Percentiles rank a stretch among this genome's conserved stretches.
Conservation (phyloP, 2,113 vertebrate species). For the Daubentonia madagascariensis region DNA sequence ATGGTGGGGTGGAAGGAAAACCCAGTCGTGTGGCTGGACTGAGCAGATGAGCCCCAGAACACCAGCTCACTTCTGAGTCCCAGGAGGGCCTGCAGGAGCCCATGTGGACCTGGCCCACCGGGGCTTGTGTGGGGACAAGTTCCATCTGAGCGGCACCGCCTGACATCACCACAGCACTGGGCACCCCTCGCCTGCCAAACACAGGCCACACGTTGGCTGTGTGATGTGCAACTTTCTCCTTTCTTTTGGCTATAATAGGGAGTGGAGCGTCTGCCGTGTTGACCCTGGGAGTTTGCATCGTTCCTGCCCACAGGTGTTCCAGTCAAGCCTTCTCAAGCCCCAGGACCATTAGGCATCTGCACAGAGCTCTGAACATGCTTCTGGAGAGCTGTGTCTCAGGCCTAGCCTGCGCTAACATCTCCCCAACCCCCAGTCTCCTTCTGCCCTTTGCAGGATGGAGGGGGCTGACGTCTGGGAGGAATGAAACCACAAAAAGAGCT, state of each 20-base stretch:
- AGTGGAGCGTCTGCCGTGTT: rapidly evolving
- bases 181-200: background rate
- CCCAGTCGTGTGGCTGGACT: background rate
- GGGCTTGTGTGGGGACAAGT: background rate
- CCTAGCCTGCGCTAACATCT: rapidly evolving
- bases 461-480: background rate
- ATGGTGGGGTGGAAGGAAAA: background rate
- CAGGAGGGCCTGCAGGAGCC: background rate
- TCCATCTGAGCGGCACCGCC: background rate
- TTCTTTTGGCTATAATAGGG: background rate
- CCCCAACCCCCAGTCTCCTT: background rate
- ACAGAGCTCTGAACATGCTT: background rate
- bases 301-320: background rate
- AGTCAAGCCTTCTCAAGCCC: background rate
- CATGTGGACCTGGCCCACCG: background rate
- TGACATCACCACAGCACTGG: background rate
- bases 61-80: background rate
- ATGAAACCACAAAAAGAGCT: background rate
- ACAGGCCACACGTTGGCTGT: background rate
- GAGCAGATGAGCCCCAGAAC: rapidly evolving
- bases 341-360: background rate
- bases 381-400: background rate
- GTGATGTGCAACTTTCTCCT: background rate
- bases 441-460: background rate
- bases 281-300: background rate